These are phyloP conservation scores for Gallirallus australis DNA, from an alignment of 2,797 vertebrate species.

Conservation along the genomic window DNA sequence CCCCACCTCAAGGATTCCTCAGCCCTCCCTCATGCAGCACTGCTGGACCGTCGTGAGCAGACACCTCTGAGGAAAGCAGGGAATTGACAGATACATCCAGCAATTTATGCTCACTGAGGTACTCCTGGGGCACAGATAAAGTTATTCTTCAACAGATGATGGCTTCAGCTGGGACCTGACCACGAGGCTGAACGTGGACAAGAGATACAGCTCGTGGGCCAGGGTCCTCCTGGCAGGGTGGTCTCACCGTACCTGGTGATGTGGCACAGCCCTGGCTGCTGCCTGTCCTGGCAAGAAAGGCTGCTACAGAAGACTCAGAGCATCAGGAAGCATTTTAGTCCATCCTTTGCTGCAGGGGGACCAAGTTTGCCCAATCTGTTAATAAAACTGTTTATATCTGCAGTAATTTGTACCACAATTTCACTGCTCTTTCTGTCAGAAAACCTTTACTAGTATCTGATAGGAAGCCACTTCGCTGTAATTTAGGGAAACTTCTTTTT, in stretches of 20 bases:
- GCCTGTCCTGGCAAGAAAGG: rapidly evolving
- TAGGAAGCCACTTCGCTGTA: background rate
- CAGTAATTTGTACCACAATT: background rate
- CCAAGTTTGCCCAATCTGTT: background rate
- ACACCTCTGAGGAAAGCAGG: background rate
- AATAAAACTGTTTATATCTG: background rate
- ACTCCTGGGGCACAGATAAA: background rate
- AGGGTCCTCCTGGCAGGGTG: background rate
- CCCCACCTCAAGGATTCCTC: background rate
- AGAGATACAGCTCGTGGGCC: background rate
- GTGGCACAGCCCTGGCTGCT: background rate
- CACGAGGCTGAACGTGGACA: background rate
- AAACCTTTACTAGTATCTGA: background rate
- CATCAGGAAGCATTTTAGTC: background rate
- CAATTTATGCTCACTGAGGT: background rate
- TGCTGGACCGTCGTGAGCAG: background rate
- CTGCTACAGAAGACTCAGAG: background rate
- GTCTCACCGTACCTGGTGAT: background rate
- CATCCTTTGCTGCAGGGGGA: background rate
- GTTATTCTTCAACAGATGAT: background rate
- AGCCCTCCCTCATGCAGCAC: background rate
- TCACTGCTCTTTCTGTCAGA: background rate
- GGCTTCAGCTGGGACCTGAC: background rate
- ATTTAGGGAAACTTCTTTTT: background rate
- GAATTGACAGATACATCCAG: background rate